A percentile compares a stretch with the other conserved stretches of the same genome.
phyloP scores from a whole-genome alignment of 1,140 invertebrate genomes.

The Neoseiulus cucumeris region DNA sequence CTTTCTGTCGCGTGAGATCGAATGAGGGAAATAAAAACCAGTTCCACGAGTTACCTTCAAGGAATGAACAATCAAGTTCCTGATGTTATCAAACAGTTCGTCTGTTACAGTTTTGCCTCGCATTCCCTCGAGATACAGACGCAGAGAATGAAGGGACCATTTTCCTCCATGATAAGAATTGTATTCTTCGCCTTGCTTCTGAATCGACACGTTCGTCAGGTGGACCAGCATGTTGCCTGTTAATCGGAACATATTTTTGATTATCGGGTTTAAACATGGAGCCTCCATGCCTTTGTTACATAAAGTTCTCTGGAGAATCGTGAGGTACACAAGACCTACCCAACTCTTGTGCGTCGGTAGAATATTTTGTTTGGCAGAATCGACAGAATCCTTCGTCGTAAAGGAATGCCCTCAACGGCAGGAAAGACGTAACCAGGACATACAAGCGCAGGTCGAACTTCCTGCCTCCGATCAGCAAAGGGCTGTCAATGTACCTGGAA shows the following conservation, averaged over 20 bases:
- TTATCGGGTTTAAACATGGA: too few species aligned
- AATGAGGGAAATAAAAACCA: neutral
- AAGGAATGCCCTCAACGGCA: constrained; percentile 53
- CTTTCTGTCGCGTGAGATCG: neutral
- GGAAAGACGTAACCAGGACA: constrained; percentile 62
- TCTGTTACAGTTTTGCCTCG: constrained; percentile 47
- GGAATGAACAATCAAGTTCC: constrained; percentile 62
- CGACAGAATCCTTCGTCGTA: constrained; percentile 52
- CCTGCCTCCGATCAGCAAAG: constrained; percentile 62
- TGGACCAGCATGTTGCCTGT: constrained; percentile 60
- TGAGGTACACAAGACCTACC: too few species aligned
- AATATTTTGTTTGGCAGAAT: constrained; percentile 57
- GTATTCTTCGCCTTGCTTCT: constrained; percentile 75
- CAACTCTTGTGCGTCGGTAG: constrained; percentile 26
- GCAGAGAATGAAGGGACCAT: constrained; percentile 72
- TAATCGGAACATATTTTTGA: constrained; percentile 41
- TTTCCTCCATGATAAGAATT: constrained; percentile 86
- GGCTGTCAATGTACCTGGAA: constrained; percentile 51
- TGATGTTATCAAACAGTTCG: constrained; percentile 31
- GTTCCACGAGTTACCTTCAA: constrained; percentile 47
- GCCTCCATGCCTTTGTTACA: too few species aligned
- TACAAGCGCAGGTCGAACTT: constrained; percentile 71
- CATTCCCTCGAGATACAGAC: constrained; percentile 72
- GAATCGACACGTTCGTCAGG: constrained; percentile 67
- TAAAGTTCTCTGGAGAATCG: too few species aligned